A percentile compares a stretch with the other conserved stretches of the same genome.
phyloP scores from a whole-genome alignment of 92 coral and sea anemone species.

The Anthopleura xanthogrammica region DNA sequence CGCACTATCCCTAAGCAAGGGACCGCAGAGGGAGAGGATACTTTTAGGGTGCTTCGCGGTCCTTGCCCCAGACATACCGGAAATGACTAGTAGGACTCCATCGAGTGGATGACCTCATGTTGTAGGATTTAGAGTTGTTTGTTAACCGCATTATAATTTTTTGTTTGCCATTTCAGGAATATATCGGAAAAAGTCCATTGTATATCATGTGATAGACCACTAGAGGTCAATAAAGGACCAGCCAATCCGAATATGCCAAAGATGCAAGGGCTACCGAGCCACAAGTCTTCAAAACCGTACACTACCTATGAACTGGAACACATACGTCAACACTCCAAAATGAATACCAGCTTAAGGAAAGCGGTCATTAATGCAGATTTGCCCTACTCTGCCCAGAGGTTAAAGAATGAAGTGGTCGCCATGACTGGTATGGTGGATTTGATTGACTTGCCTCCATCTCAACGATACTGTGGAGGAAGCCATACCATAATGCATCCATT shows the following conservation, averaged over 20 bases:
- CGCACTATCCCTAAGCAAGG: too few relatives aligned
- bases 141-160: too few relatives aligned
- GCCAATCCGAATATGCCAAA: constrained; percentile 62
- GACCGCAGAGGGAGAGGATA: too few relatives aligned
- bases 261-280: constrained; percentile 76
- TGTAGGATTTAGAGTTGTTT: too few relatives aligned
- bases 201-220: constrained; percentile 89
- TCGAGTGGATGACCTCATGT: too few relatives aligned
- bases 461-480: constrained; percentile 93
- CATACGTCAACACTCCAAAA: constrained; percentile 87
- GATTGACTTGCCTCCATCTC: constrained; percentile 83
- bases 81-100: too few relatives aligned
- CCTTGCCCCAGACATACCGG: too few relatives aligned
- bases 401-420: constrained; percentile 81
- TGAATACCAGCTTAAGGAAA: constrained; percentile 60
- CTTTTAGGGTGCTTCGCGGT: too few relatives aligned
- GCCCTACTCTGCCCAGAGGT: constrained; percentile 74
- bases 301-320: constrained; percentile 93
- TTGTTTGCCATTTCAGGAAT: constrained; percentile 29
- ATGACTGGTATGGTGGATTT: constrained; percentile 87
- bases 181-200: constrained; percentile 85
- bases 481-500: constrained; percentile 95
- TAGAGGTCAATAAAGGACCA: constrained; percentile 68
- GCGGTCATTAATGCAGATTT: constrained; percentile 85
- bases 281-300: constrained; percentile 81